phyloP scores from a whole-genome alignment of 2,888 invertebrate species.

The Tineola bisselliella region DNA sequence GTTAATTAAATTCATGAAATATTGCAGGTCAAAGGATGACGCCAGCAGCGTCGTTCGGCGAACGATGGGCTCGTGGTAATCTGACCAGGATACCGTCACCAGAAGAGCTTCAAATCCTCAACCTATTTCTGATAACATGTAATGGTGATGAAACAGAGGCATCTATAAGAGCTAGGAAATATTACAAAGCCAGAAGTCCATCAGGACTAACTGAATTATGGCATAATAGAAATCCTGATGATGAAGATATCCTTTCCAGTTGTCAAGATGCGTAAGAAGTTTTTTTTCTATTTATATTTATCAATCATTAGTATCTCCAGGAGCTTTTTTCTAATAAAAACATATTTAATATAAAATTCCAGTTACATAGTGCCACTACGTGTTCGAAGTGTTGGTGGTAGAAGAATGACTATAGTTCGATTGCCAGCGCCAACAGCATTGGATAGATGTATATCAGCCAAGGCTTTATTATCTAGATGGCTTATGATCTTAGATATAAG shows the following conservation, averaged over 20 bases:
- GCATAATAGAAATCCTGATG: constrained; percentile 53
- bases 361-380: constrained; percentile 52
- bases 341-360: constrained; percentile 22
- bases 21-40: constrained; percentile 47
- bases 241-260: constrained; percentile 55
- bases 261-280: constrained; percentile 61
- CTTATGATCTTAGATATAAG: constrained; percentile 58
- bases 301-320: neutral
- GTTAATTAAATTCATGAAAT: neutral
- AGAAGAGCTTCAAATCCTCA: constrained; percentile 40
- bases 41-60: constrained; percentile 59
- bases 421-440: constrained; percentile 45
- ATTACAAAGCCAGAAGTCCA: constrained; percentile 48
- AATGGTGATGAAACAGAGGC: constrained; percentile 47
- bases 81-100: constrained; percentile 37
- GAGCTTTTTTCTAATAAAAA: neutral
- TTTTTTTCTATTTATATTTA: neutral
- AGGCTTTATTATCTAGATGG: constrained; percentile 49
- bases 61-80: constrained; percentile 62
- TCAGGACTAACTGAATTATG: constrained; percentile 49
- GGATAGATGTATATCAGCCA: constrained; percentile 42
- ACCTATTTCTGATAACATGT: constrained; percentile 42
- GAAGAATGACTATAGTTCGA: constrained; percentile 43
- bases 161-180: constrained; percentile 44
- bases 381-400: constrained; percentile 37